These are phyloP conservation scores for Synergus umbraculus DNA, from an alignment of 2,888 invertebrate species.

Conservation along the genomic window DNA sequence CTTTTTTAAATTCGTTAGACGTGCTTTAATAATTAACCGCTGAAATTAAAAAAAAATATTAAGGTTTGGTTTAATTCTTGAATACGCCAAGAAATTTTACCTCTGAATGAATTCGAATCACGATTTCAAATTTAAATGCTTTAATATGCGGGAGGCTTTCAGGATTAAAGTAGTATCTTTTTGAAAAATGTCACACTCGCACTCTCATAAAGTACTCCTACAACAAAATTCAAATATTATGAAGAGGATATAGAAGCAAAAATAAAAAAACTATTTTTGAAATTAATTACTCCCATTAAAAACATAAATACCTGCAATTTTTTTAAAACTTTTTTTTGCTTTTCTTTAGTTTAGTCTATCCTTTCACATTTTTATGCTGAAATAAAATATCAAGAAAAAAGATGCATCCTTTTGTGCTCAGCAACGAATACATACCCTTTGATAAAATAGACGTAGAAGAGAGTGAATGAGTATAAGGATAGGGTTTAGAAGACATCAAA, in stretches of 20 bases:
- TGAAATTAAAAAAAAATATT: too few relatives aligned
- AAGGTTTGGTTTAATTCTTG: too few relatives aligned
- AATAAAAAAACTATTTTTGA: not conserved
- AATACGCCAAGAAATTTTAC: not conserved
- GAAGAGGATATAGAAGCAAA: not conserved
- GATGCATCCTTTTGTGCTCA: not conserved
- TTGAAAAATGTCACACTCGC: not conserved
- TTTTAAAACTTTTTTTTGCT: not conserved
- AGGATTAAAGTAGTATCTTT: not conserved
- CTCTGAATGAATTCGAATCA: not conserved
- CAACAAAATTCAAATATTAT: not conserved
- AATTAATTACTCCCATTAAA: not conserved
- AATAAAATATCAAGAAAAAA: not conserved
- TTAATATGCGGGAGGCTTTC: not conserved
- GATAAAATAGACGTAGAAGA: not conserved
- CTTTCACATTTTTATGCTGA: not conserved
- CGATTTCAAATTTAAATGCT: not conserved
- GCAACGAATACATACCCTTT: not conserved
- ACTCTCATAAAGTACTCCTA: not conserved
- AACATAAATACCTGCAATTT: not conserved
- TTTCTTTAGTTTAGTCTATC: too few relatives aligned
- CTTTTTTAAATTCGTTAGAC: too few relatives aligned
- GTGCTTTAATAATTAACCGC: too few relatives aligned
- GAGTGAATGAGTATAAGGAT: not conserved
- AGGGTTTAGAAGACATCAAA: conserved; percentile 10